Percentiles rank a stretch among this genome's conserved stretches.
phyloP scores from a whole-genome alignment of 2,888 invertebrate genomes.

The Euphydryas editha region DNA sequence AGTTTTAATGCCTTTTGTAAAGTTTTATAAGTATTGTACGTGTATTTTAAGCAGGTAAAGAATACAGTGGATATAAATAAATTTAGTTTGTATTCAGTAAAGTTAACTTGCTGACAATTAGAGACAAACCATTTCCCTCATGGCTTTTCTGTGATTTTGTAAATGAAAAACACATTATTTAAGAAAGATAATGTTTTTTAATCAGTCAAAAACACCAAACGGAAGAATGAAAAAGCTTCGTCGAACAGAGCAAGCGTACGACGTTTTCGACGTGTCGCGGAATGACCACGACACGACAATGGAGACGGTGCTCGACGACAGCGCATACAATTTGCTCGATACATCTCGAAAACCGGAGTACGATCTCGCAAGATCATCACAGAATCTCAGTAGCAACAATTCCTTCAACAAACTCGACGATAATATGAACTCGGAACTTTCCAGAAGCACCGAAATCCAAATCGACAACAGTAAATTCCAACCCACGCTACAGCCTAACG shows the following conservation, averaged over 20 bases:
- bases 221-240: conserved; percentile 63
- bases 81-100: too few species aligned
- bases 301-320: conserved; percentile 60
- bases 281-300: conserved; percentile 62
- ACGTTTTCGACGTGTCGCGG: conserved; percentile 63
- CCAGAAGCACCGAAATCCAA: conserved; percentile 55
- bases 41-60: too few species aligned
- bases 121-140: too few species aligned
- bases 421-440: conserved; percentile 77
- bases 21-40: too few species aligned
- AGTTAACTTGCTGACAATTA: too few species aligned
- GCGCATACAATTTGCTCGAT: conserved; percentile 60
- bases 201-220: conserved; percentile 70
- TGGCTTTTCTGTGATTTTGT: too few species aligned
- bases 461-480: conserved; percentile 71
- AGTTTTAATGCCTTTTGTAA: too few species aligned
- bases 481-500: conserved; percentile 76
- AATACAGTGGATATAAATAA: too few species aligned
- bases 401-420: conserved; percentile 72
- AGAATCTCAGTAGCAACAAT: conserved; percentile 48
- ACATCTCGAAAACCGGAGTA: conserved; percentile 61
- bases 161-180: too few species aligned
- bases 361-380: conserved; percentile 45
- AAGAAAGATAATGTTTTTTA: neutral
- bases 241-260: conserved; percentile 57